Evolutionary conservation across 2,113 vertebrate species (phyloP).

Genomic region (Leucoraja erinaceus): DNA sequence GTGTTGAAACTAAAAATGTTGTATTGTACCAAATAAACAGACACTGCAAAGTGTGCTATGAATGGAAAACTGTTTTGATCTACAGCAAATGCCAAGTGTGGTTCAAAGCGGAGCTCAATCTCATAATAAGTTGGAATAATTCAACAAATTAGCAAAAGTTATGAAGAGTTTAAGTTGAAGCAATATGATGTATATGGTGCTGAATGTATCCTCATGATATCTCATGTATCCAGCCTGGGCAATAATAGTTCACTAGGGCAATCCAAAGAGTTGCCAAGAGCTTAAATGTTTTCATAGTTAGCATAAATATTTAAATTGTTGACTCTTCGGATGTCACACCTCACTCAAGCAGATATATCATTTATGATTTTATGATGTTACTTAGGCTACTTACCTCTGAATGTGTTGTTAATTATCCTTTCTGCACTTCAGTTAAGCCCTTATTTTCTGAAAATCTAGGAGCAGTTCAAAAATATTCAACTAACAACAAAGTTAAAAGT

Average conservation of each 20-base stretch:
- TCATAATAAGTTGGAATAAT: not conserved
- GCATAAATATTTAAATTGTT: slow-evolving; percentile 23
- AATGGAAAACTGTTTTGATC: not conserved
- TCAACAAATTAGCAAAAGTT: slow-evolving; percentile 5
- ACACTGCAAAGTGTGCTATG: not conserved
- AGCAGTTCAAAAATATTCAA: not conserved
- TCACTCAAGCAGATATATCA: not conserved
- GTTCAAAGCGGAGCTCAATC: not conserved
- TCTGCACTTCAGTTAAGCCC: not conserved
- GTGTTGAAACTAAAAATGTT: not conserved
- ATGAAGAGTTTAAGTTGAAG: not conserved
- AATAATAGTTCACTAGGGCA: not conserved
- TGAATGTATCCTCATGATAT: not conserved
- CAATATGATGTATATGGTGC: not conserved
- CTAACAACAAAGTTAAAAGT: not conserved
- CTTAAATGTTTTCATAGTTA: slow-evolving; percentile 25
- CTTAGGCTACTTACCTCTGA: not conserved
- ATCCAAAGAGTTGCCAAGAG: not conserved
- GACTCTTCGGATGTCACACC: slow-evolving; percentile 4
- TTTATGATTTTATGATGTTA: not conserved
- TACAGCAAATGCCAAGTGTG: not conserved
- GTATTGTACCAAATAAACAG: not conserved
- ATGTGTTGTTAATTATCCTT: slow-evolving; percentile 18
- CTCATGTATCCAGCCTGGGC: not conserved
- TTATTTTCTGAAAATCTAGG: not conserved